phyloP scores from a whole-genome alignment of 35 echinoderm and acorn worm species.

The Diadema setosum region DNA sequence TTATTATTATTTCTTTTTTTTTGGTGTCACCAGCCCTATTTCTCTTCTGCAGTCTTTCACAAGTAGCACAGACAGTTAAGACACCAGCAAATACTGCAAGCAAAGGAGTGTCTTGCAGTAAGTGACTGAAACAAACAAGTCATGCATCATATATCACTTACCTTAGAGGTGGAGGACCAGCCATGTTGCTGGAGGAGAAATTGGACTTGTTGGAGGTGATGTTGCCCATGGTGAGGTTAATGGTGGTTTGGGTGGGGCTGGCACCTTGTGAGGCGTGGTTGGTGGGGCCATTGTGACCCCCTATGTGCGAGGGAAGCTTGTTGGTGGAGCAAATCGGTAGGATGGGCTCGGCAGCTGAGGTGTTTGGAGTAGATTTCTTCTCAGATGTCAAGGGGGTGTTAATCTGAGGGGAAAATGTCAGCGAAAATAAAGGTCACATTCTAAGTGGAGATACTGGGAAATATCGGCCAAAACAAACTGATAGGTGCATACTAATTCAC shows the following conservation, averaged over 20 bases:
- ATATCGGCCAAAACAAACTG: not conserved
- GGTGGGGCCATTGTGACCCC: slow-evolving; percentile 58
- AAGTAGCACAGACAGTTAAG: too few species aligned
- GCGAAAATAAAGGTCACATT: too few species aligned
- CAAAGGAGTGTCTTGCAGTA: too few species aligned
- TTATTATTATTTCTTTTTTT: too few species aligned
- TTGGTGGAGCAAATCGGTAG: slow-evolving; percentile 43
- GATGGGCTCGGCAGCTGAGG: slow-evolving; percentile 10
- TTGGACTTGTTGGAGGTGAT: slow-evolving; percentile 68
- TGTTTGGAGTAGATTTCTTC: slow-evolving; percentile 9
- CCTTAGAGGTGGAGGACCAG: slow-evolving; percentile 75
- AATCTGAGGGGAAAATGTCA: not conserved
- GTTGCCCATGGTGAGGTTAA: slow-evolving; percentile 80
- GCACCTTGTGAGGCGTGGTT: slow-evolving; percentile 17
- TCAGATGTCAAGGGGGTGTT: not conserved
- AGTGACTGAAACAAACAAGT: too few species aligned
- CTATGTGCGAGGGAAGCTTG: slow-evolving; percentile 28
- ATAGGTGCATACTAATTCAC: too few species aligned
- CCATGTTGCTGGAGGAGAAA: slow-evolving; percentile 38
- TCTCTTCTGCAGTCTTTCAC: too few species aligned
- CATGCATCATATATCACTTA: slow-evolving; percentile 22
- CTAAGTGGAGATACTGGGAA: too few species aligned
- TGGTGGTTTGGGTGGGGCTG: slow-evolving; percentile 48
- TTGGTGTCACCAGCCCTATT: too few species aligned
- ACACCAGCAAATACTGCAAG: too few species aligned